Percentiles rank a stretch among this genome's conserved stretches.
These are phyloP conservation scores for Tanaodytes sp. DNA, from an alignment of 2,888 invertebrate genomes.

Conservation along the genomic window DNA sequence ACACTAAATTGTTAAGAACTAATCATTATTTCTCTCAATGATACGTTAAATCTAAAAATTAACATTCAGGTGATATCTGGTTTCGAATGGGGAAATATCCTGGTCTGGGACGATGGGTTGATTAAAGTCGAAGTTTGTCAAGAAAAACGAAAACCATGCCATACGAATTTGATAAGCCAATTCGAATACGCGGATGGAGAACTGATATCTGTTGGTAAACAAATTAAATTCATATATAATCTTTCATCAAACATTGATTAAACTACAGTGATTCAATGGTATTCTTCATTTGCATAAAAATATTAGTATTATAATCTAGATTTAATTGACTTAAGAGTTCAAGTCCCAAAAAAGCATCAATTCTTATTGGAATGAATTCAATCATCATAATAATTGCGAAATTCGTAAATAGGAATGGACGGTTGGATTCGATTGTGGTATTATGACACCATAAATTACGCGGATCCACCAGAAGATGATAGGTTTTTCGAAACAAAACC, in stretches of 20 bases:
- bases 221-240: too few species aligned
- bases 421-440: conserved; percentile 90
- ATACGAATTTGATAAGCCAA: conserved; percentile 82
- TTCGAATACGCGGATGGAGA: conserved; percentile 75
- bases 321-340: too few species aligned
- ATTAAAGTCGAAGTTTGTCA: conserved; percentile 88
- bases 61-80: conserved; percentile 85
- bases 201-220: conserved; percentile 75
- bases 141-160: conserved; percentile 82
- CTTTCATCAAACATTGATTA: too few species aligned
- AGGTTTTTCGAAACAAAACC: conserved; percentile 88
- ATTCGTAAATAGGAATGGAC: conserved; percentile 83
- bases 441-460: conserved; percentile 91
- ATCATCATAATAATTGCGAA: too few species aligned
- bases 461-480: conserved; percentile 87
- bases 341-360: too few species aligned
- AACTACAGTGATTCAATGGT: too few species aligned
- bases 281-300: too few species aligned
- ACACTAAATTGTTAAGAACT: too few species aligned
- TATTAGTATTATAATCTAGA: too few species aligned
- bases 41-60: too few species aligned
- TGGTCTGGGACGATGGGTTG: conserved; percentile 91
- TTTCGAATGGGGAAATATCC: conserved; percentile 91
- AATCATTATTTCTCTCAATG: too few species aligned
- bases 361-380: too few species aligned